A percentile compares a stretch with the other conserved stretches of the same genome.
phyloP scores from a whole-genome alignment of 2,113 vertebrate genomes.

The Percina caprodes region DNA sequence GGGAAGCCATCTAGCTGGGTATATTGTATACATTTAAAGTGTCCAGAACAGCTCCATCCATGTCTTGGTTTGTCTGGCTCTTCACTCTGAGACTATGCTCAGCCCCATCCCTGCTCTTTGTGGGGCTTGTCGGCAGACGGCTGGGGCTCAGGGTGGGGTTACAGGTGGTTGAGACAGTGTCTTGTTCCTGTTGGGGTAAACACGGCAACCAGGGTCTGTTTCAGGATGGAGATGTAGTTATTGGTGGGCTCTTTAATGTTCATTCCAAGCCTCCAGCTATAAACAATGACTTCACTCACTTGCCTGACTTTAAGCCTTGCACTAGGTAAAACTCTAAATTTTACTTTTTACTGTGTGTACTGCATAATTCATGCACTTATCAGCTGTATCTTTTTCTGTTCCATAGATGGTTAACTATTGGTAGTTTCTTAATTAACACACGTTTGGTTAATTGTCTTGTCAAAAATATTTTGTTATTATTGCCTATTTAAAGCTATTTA shows the following conservation, averaged over 20 bases:
- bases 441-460: background rate
- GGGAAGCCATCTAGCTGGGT: background rate
- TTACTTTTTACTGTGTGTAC: background rate
- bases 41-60: slow-evolving; percentile 34
- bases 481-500: background rate
- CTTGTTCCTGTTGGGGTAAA: slow-evolving; percentile 66
- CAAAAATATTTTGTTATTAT: background rate
- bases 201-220: slow-evolving; percentile 63
- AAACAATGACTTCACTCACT: slow-evolving; percentile 61
- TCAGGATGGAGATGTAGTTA: slow-evolving; percentile 80
- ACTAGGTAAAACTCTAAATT: slow-evolving; percentile 67
- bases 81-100: slow-evolving; percentile 39
- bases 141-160: slow-evolving; percentile 44
- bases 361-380: background rate
- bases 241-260: slow-evolving; percentile 80
- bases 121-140: slow-evolving; percentile 52
- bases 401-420: background rate
- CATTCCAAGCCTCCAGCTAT: slow-evolving; percentile 51
- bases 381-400: background rate
- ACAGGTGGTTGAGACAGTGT: slow-evolving; percentile 36
- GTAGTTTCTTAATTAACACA: background rate
- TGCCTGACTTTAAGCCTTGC: slow-evolving; percentile 65
- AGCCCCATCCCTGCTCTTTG: slow-evolving; percentile 44
- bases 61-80: slow-evolving; percentile 54
- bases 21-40: background rate